Evolutionary conservation across 1,140 invertebrate species (phyloP).

Genomic region (Zaprionus inermis): DNA sequence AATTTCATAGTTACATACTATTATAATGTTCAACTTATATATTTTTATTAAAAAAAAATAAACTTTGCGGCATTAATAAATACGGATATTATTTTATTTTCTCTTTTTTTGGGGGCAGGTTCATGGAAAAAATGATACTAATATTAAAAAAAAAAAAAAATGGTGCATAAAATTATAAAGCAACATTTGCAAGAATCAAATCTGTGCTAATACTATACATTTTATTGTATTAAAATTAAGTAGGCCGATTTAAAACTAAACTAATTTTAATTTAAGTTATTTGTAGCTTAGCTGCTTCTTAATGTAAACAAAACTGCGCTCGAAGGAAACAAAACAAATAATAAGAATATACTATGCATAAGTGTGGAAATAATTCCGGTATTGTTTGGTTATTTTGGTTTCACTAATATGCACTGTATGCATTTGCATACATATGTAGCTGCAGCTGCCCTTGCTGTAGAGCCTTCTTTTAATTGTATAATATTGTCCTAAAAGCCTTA

Average conservation of each 20-base stretch:
- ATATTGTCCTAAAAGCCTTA: conserved; percentile 80
- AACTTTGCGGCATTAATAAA: conserved; percentile 44
- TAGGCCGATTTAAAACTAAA: conserved; percentile 48
- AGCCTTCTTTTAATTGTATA: conserved; percentile 63
- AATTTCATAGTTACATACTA: conserved; percentile 48
- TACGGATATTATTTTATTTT: conserved; percentile 32
- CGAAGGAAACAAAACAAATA: conserved; percentile 42
- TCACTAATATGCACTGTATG: conserved; percentile 34
- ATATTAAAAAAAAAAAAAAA: conserved; percentile 38
- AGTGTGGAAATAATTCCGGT: conserved; percentile 15
- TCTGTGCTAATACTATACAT: conserved; percentile 69
- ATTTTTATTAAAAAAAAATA: conserved; percentile 53
- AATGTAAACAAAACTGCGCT: conserved; percentile 25
- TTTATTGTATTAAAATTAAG: conserved; percentile 58
- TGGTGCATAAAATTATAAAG: conserved; percentile 50
- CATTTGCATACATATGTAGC: conserved; percentile 14
- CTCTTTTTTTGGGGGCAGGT: conserved; percentile 14
- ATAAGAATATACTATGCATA: conserved; percentile 14
- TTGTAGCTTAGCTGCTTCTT: conserved; percentile 53
- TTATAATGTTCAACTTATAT: conserved; percentile 40
- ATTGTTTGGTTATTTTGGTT: conserved; percentile 43
- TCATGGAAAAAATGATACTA: conserved; percentile 38
- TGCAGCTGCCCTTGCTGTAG: conserved; percentile 13
- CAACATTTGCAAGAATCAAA: conserved; percentile 77
- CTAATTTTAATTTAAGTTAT: conserved; percentile 35